Base-by-base conservation (phyloP, 2,113 vertebrate genomes). In the Lates calcarifer region DNA sequence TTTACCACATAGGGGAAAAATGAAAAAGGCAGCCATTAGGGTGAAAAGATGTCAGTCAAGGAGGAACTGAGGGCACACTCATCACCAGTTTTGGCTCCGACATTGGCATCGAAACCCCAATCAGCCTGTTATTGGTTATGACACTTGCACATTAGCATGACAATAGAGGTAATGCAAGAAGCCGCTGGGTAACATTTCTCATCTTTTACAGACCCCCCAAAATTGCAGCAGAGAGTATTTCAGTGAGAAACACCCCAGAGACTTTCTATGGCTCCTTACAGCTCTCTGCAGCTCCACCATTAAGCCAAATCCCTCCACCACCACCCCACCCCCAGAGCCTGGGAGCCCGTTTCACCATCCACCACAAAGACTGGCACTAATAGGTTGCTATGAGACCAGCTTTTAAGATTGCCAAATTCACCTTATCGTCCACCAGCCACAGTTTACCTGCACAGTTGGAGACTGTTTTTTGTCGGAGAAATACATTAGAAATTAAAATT, bases 401-500 rank as follows among this genome's bases (percentile, higher is more conserved):
- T 74, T 77, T 87, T 79, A 68, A 90, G 62, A 82, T 61, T 68
- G 70, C 47, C 26, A 53, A 66, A 81, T 82, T 75, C 73, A 49
- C 73, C 75, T 82, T 81, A 85, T 88, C 31, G 63, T 82, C 70
- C 86, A 74, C 79, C 72, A 80, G 82, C 78, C 75, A 69, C 74
- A 74, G 56, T 93, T 90, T 84, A 88, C 58, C 81, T 82, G 75
- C 81, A 87, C 89, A 82, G 89, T 51, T 64, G 83, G 84, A 88
- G 58, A 65, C 55, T 70, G n/a, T 45, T 60, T 17, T 67, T 62
- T 82, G 55, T 65, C 13, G 4, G 47, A 72, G 49, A 82, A 86
- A 75, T 43, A 65, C 79, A 83, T 84, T 83, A 77, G 56, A 92
- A 89, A 87, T 89, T 75, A 75, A 85, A 91, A 92, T 89, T 74